These are phyloP conservation scores for Parotia lawesii DNA, from an alignment of 2,113 vertebrate species.

Conservation along the genomic window DNA sequence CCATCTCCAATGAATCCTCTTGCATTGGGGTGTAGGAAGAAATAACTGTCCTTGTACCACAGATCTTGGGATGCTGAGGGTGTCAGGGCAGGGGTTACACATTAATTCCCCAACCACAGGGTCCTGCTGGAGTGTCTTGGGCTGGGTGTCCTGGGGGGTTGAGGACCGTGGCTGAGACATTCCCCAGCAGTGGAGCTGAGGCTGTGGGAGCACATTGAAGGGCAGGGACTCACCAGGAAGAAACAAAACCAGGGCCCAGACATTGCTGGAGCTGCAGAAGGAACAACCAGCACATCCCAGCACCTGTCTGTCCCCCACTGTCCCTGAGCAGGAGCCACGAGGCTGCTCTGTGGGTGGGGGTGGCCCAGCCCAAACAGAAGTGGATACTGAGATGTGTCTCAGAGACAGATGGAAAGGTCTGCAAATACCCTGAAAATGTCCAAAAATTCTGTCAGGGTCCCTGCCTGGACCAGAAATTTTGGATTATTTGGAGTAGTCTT, in stretches of 20 bases:
- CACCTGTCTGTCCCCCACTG: background rate
- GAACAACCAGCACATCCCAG: background rate
- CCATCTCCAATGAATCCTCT: background rate
- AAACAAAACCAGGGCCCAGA: background rate
- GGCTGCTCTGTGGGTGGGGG: background rate
- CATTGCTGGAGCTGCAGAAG: background rate
- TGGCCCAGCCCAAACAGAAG: background rate
- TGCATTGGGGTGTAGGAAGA: background rate
- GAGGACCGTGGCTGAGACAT: background rate
- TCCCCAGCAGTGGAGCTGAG: background rate
- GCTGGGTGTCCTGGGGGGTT: background rate
- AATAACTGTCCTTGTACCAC: accelerated
- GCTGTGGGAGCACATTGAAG: background rate
- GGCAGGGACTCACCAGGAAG: background rate
- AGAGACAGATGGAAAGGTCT: background rate
- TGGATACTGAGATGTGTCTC: background rate
- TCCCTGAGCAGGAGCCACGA: background rate
- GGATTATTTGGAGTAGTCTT: background rate
- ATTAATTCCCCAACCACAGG: background rate
- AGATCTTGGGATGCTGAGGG: background rate
- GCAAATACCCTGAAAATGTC: background rate
- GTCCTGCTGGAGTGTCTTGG: background rate
- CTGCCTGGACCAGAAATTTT: background rate
- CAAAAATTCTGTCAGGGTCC: background rate
- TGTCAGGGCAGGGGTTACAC: background rate